Percentiles rank a stretch among this genome's conserved stretches.
Conservation (phyloP, 2,113 vertebrate genomes). For the Puma concolor region DNA sequence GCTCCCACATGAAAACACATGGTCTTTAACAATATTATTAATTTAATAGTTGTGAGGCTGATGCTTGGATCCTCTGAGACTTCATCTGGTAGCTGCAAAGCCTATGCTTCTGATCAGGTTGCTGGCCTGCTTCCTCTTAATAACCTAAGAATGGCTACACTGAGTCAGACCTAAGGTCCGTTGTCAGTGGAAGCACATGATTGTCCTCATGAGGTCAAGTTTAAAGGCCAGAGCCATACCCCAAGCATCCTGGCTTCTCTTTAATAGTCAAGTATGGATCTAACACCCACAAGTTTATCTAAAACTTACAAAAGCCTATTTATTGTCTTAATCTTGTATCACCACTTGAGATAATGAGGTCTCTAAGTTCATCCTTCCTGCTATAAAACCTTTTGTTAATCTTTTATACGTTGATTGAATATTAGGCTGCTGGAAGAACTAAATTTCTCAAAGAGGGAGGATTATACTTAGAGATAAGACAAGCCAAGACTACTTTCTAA, state of each 20-base stretch:
- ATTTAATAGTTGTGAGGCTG: not conserved
- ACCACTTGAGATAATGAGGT: not conserved
- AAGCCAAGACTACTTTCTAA: not conserved
- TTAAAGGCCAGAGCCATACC: not conserved
- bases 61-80: not conserved
- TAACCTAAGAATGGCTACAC: not conserved
- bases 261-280: not conserved
- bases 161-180: not conserved
- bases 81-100: not conserved
- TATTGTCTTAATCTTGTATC: constrained; percentile 12
- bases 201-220: not conserved
- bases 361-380: not conserved
- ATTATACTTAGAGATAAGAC: not conserved
- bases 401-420: not conserved
- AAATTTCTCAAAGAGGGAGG: constrained; percentile 21
- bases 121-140: not conserved
- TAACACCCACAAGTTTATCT: not conserved
- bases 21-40: not conserved
- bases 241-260: not conserved
- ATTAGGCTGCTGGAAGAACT: not conserved
- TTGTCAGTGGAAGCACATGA: not conserved
- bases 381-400: not conserved
- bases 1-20: not conserved
- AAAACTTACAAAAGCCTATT: not conserved
- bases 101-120: not conserved